Evolutionary conservation across 2,113 vertebrate genomes (phyloP), one percentile per base, ranked within the genome.

Genomic region (Rostratula benghalensis): DNA sequence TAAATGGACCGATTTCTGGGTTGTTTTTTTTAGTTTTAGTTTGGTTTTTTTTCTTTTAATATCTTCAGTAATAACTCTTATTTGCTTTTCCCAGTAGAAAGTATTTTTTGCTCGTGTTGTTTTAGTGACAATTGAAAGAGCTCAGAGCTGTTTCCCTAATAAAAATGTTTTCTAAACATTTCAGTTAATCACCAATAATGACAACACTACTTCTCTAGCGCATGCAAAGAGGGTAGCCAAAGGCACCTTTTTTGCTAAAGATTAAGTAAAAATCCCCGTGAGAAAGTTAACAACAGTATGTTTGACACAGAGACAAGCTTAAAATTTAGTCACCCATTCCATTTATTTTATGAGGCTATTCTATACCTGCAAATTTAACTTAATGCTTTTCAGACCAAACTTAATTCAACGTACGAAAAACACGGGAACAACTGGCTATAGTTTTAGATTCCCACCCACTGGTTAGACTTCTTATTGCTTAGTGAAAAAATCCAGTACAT

Each of bases 391-490:
- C 43, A 87, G 11, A 61, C 17, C 12, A 37, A 70, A 59, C 33
- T 78, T 86, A 79, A 22, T 80, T 77, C 57, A 45, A 50, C 45
- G 59, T 30, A n/a, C 63, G 18, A 46, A 74, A 83, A 84, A 37
- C 0, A 1, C 1, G 23, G 33, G 14, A 86, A 67, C 14, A 76
- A 68, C 0, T 1, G 1, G 41, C 43, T 24, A 18, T 0, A 4
- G 28, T 19, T 76, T 76, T 6, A 48, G 48, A 23, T 56, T 33
- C 6, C 64, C 23, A 3, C 18, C 82, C 41, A 28, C 39, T 35
- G 28, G 8, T 48, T 41, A 45, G n/a, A 78, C 27, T 20, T 22
- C 41, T 30, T 15, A 35, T 0, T 57, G 45, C 31, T 67, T 22
- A 56, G n/a, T 57, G 18, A 64, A 60, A 83, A 63, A 8, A 0